phyloP scores from a whole-genome alignment of 2,113 vertebrate genomes.

The Mastomys natalensis region DNA sequence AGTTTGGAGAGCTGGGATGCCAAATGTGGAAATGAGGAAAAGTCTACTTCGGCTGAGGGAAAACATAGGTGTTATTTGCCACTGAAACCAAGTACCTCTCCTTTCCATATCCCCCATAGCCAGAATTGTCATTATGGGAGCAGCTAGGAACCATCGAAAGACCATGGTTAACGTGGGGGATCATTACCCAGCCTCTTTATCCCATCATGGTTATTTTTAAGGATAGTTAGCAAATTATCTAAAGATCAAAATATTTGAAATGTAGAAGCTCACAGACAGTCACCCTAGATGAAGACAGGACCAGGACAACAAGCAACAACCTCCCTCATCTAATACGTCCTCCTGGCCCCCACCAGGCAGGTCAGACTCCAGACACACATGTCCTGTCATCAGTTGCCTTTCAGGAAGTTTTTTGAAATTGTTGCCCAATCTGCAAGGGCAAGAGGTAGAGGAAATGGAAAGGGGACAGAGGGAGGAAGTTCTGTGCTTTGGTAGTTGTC shows the following conservation, averaged over 20 bases:
- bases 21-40: conserved; percentile 48
- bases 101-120: background rate
- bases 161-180: conserved; percentile 62
- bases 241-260: background rate
- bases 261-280: background rate
- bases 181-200: background rate
- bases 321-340: conserved; percentile 69
- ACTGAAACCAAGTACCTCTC: conserved; percentile 66
- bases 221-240: background rate
- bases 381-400: conserved; percentile 90
- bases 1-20: background rate
- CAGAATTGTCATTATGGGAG: conserved; percentile 78
- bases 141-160: conserved; percentile 71
- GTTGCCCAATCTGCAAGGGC: conserved; percentile 88
- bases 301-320: background rate
- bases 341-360: conserved; percentile 61
- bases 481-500: conserved; percentile 85
- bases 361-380: conserved; percentile 84
- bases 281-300: background rate
- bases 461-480: conserved; percentile 86
- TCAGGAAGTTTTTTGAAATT: conserved; percentile 88
- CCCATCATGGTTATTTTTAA: background rate
- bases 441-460: conserved; percentile 89
- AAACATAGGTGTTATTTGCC: conserved; percentile 63
- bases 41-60: background rate